Percentiles rank a stretch among this genome's conserved stretches.
phyloP scores from a whole-genome alignment of 2,797 vertebrate genomes.

The Enteromius thamalakanensis region DNA sequence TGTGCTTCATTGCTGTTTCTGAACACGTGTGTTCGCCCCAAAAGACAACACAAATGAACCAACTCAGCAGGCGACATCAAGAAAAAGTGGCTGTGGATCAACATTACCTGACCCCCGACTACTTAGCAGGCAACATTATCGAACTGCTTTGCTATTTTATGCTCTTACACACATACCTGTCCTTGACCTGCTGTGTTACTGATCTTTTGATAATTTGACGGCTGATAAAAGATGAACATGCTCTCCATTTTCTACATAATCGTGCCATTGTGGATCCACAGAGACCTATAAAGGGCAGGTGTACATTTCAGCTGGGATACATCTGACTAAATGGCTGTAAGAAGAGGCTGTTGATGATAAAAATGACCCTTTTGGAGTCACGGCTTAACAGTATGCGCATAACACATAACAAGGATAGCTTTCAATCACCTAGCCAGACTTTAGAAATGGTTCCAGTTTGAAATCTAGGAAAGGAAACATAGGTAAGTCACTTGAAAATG shows the following conservation, averaged over 20 bases:
- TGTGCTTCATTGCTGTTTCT: not conserved
- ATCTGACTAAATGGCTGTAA: constrained; percentile 25
- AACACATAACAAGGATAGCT: constrained; percentile 7
- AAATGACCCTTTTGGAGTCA: constrained; percentile 14
- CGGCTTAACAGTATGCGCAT: not conserved
- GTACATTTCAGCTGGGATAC: constrained; percentile 20
- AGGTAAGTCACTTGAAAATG: not conserved
- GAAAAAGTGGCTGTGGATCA: constrained; percentile 1
- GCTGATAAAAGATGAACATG: constrained; percentile 44
- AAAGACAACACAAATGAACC: constrained; percentile 6
- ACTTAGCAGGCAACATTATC: constrained; percentile 28
- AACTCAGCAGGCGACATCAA: constrained; percentile 1
- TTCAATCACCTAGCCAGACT: constrained; percentile 17
- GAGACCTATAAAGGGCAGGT: constrained; percentile 52
- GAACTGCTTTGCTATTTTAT: not conserved
- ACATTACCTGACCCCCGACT: constrained; percentile 23
- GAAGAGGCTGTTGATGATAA: constrained; percentile 33
- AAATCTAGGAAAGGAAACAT: not conserved
- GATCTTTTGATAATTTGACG: constrained; percentile 41
- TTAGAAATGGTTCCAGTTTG: not conserved
- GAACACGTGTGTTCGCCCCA: not conserved
- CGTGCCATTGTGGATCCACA: constrained; percentile 38
- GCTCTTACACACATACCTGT: constrained; percentile 11
- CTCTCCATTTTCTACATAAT: constrained; percentile 46
- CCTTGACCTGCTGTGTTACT: constrained; percentile 34